Evolutionary conservation across 2,797 vertebrate genomes (phyloP), one percentile per base, ranked within the genome.

Genomic region (Anguilla megastoma): DNA sequence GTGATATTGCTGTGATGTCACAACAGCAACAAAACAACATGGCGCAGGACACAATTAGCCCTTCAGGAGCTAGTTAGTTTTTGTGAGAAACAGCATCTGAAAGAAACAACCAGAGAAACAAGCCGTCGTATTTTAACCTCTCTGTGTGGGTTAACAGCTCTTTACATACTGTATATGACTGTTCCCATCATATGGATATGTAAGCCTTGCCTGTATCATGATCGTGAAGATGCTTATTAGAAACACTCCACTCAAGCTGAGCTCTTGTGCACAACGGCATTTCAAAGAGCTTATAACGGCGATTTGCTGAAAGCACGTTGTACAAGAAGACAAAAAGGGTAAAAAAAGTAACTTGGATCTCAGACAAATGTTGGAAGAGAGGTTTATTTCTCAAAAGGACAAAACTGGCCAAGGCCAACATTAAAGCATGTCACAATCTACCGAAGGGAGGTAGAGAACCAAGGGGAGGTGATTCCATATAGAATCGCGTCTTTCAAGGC

Each of bases 331-430:
- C 90, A 89, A 92, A 90, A 91, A 52, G 27, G 52, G 60, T 84
- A n/a, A 85, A 48, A 27, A 94, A 93, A 94, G 90, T 94, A 94
- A 93, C 93, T 94, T 94, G 93, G 93, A 94, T 95, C 92, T 94
- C 92, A 95, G 93, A 91, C 91, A 89, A 89, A 93, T 94, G 93
- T 94, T 92, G 91, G 94, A 94, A 93, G 93, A 94, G 94, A 95
- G 94, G 94, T 95, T 95, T 95, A 94, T 94, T 94, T 95, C 94
- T 94, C 93, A 94, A 94, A 95, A 95, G 94, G 92, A 95, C 94
- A 95, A 82, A 82, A 94, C 93, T 92, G 93, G 90, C 93, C 95
- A 95, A 95, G 95, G 95, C 94, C 94, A 93, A 94, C 92, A 93
- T 94, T 94, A 95, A 96, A 95, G 93, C 93, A 92, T 91, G 93